Percentiles rank a stretch among this genome's conserved stretches.
phyloP scores from a whole-genome alignment of 2,888 invertebrate species.

The Luperina nickerlii region DNA sequence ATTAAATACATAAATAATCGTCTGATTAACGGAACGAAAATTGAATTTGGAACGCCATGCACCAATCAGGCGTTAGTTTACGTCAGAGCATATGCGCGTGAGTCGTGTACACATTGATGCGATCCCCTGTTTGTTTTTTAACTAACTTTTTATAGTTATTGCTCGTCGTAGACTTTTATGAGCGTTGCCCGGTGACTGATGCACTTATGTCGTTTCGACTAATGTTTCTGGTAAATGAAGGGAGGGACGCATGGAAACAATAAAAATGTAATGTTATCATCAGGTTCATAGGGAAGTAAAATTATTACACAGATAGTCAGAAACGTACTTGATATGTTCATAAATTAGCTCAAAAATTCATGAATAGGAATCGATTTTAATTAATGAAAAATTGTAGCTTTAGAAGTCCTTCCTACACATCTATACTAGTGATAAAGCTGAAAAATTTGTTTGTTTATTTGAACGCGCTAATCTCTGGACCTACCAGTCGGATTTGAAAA shows the following conservation, averaged over 20 bases:
- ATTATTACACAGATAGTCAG: not conserved
- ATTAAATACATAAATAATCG: too few species aligned
- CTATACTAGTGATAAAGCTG: not conserved
- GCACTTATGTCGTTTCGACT: constrained; percentile 58
- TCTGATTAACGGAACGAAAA: constrained; percentile 35
- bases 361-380: constrained; percentile 5
- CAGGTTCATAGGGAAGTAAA: constrained; percentile 10
- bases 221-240: constrained; percentile 34
- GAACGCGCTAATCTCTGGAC: not conserved
- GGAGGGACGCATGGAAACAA: constrained; percentile 48
- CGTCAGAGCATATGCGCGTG: constrained; percentile 68
- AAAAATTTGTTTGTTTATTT: not conserved
- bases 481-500: not conserved
- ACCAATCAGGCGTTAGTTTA: constrained; percentile 61
- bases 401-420: not conserved
- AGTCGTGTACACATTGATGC: constrained; percentile 67
- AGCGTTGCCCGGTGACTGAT: constrained; percentile 75
- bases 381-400: not conserved
- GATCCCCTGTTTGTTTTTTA: constrained; percentile 75
- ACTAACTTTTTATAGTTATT: constrained; percentile 77
- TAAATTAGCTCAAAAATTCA: not conserved
- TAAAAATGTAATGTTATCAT: constrained; percentile 45
- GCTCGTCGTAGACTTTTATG: constrained; percentile 77
- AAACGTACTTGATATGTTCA: not conserved
- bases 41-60: constrained; percentile 58